Evolutionary conservation across 2,888 invertebrate species (phyloP), one percentile per base, ranked within the genome.

Genomic region (Protodeltote pygarga): DNA sequence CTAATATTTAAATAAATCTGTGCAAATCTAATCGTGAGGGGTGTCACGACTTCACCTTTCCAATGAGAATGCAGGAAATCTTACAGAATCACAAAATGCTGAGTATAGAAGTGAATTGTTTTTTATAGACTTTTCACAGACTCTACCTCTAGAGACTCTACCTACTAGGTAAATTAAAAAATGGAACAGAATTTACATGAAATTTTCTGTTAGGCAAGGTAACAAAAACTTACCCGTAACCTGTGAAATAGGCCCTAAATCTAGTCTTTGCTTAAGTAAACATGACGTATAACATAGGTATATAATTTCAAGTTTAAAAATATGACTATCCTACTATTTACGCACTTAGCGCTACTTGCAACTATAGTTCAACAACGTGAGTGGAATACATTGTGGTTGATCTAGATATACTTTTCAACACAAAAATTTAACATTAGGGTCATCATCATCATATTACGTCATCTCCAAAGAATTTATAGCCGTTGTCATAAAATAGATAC

Each of bases 401-500:
- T 46, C 52, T 35, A 29, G 27, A 57, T 68, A 69, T 70, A 63
- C 71, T 72, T 71, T 74, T 69, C 53, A 72, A 71, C 68, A 65
- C 62, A 71, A 74, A 69, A 75, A 64, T 58, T 60, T 61, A 48
- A 57, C 42, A 47, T 63, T 52, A 65, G 46, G 55, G 67, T 64
- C 53, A 69, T 68, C 67, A 65, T 69, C 62, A 59, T 39, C 57
- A 54, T 48, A 67, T 75, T 73, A 69, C 73, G 72, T 73, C 59
- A 67, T 61, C 55, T 59, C 64, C 38, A 49, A 58, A 65, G 75
- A 78, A 81, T 83, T 82, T 77, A 83, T 73, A 66, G 66, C 69
- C 62, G 61, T 69, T 73, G 75, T 76, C 75, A 72, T 81, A 82
- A 83, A 81, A 77, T 70, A 58, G 69, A 71, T 76, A 81, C 75